Percentiles rank a stretch among this genome's conserved stretches.
These are phyloP conservation scores for Digitonthophagus gazella DNA, from an alignment of 2,888 invertebrate species.

Conservation along the genomic window DNA sequence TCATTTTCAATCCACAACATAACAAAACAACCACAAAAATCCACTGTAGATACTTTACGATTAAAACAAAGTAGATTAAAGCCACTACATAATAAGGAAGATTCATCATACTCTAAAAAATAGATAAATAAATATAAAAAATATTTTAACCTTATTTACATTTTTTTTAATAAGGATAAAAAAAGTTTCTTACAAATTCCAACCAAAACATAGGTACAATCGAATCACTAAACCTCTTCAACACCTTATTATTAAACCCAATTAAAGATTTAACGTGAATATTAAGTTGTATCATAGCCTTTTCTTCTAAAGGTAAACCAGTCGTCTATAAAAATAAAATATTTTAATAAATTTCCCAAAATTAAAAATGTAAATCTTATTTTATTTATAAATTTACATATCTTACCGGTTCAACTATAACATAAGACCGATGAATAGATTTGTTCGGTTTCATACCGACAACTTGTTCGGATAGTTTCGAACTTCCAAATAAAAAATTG, in stretches of 20 bases:
- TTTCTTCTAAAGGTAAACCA: constrained; percentile 64
- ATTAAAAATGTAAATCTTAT: not conserved
- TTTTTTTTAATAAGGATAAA: too few relatives aligned
- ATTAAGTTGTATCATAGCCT: constrained; percentile 67
- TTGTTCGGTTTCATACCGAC: constrained; percentile 64
- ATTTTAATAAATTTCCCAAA: too few relatives aligned
- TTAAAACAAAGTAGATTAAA: not conserved
- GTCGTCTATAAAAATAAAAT: too few relatives aligned
- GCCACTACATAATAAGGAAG: not conserved
- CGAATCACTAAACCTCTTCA: constrained; percentile 59
- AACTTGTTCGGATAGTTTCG: constrained; percentile 54
- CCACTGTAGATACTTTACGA: not conserved
- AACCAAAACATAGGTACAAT: constrained; percentile 70
- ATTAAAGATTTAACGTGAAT: constrained; percentile 59
- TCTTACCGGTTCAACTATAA: constrained; percentile 69
- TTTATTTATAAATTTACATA: not conserved
- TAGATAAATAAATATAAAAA: not conserved
- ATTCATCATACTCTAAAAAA: constrained; percentile 3
- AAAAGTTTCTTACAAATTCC: constrained; percentile 77
- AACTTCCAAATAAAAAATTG: constrained; percentile 65
- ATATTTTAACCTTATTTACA: too few relatives aligned
- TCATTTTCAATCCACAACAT: not conserved
- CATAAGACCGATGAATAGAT: constrained; percentile 64
- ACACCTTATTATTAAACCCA: constrained; percentile 52
- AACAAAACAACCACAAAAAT: not conserved